These are phyloP conservation scores for Bursaphelenchus mucronatus DNA, from an alignment of 1,140 invertebrate genomes.

Conservation along the genomic window DNA sequence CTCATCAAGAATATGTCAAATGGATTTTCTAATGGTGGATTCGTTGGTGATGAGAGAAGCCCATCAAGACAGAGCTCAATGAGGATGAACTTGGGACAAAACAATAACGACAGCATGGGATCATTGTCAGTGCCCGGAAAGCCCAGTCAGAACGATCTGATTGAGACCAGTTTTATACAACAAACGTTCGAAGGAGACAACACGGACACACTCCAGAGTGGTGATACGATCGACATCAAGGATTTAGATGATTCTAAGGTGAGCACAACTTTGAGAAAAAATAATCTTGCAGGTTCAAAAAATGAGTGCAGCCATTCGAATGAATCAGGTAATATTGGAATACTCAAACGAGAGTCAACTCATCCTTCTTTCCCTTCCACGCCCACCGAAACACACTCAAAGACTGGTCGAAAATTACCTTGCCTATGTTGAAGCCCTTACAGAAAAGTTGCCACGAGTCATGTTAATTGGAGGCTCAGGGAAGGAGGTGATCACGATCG, in stretches of 20 bases:
- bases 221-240: conserved; percentile 42
- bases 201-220: conserved; percentile 45
- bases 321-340: conserved; percentile 95
- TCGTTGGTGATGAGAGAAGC: conserved; percentile 35
- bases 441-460: conserved; percentile 89
- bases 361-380: conserved; percentile 93
- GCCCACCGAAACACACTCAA: conserved; percentile 72
- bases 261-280: conserved; percentile 12
- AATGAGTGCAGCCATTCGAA: conserved; percentile 96
- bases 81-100: conserved; percentile 36
- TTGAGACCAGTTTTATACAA: conserved; percentile 47
- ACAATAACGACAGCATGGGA: conserved; percentile 33
- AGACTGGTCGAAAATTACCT: conserved; percentile 72
- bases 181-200: conserved; percentile 25
- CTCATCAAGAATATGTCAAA: conserved; percentile 37
- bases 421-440: conserved; percentile 97
- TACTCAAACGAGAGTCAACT: conserved; percentile 94
- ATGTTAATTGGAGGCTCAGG: conserved; percentile 95
- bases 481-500: conserved; percentile 97
- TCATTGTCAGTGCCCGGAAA: background rate
- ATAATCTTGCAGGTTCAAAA: conserved; percentile 62
- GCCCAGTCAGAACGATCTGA: conserved; percentile 2
- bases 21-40: conserved; percentile 46
- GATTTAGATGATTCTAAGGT: conserved; percentile 47
- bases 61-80: conserved; percentile 18